Evolutionary conservation across 2,888 invertebrate species (phyloP), one percentile per base, ranked within the genome.

Genomic region (Sinelater perroti): DNA sequence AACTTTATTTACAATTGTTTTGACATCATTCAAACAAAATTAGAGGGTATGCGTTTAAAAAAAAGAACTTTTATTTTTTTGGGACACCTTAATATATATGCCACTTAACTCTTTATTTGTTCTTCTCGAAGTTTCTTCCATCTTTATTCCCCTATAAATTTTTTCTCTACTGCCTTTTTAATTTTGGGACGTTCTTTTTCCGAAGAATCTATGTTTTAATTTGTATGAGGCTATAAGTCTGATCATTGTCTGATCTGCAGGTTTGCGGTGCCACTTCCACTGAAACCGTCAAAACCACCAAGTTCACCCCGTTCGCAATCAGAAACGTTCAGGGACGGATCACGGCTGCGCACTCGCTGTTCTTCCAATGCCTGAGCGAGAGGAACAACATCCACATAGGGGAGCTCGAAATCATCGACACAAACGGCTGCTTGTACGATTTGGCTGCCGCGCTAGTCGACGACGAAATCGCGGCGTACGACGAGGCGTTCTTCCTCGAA

Each of bases 351-450:
- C 6, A 10, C 0, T n/a, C 8, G 13, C 28, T 45, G 13, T 56
- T 36, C 4, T 56, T 71, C 45, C 26, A 53, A 16, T 28, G 58
- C 36, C 46, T 58, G 30, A 57, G 60, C 16, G 60, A 59, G 47
- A 40, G 53, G 6, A 57, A 66, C 42, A 65, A 64, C 10, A 61
- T 69, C 52, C 26, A 66, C n/a, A 61, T 68, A 16, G 71, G 71
- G 4, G 68, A 69, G 3, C 1, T 54, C 0, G 10, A 17, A 8
- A 4, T 54, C 4, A 8, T 26, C 7, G 17, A n/a, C 2, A 10
- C 3, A 1, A 21, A 38, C 13, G 21, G 38, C 3, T 4, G 10
- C 17, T 16, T 55, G 21, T 57, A 56, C 28, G 63, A 65, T 36
- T 42, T 71, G 7, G 60, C 60, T 5, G 26, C 62, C 28, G 50